Evolutionary conservation across 1,140 invertebrate genomes (phyloP), one percentile per base, ranked within the genome.

Genomic region (Zaprionus ghesquierei): DNA sequence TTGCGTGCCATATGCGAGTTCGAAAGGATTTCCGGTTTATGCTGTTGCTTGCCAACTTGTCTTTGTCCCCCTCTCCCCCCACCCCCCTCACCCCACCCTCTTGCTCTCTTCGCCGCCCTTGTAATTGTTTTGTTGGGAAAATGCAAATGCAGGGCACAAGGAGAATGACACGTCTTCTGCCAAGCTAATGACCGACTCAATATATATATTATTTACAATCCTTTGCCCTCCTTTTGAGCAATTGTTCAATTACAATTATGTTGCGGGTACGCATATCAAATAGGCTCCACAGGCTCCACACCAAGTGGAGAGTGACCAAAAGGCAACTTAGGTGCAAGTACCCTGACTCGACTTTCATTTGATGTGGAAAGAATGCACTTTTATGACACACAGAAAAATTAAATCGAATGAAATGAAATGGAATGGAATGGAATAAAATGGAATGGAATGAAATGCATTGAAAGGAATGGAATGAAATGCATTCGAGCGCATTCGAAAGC

Each of bases 1-100:
- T 89, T 89, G 84, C 84, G 84, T 89, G 84, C 84, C 85, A 89
- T 87, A 87, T 89, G 84, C 84, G 84, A 82, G 84, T 77, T 89
- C 66, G 74, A 89, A 89, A 89, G 84, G 84, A 89, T 89, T 89
- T 89, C 84, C 84, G 84, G 85, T 84, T 84, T 89, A 80, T 72
- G 75, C 70, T 80, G 75, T 79, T 79, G 77, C 77, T 76, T 74
- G 59, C 75, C 64, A 69, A 69, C 65, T 31, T 23, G 5, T 13
- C 46, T 5, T 3, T 6, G 12, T n/a, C 46, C 51, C 31, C 27
- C 5, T 53, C 18, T n/a, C 46, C 38, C n/a, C n/a, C 6, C 41
- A 5, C 18, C 18, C 13, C 13, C 31, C 15, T 22, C 13, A 9
- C 53, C 1, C 5, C 23, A 5, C 31, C 10, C 31, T 8, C 31